Base-by-base conservation (phyloP, 1,140 invertebrate species). In the Cyclargus thomasi region DNA sequence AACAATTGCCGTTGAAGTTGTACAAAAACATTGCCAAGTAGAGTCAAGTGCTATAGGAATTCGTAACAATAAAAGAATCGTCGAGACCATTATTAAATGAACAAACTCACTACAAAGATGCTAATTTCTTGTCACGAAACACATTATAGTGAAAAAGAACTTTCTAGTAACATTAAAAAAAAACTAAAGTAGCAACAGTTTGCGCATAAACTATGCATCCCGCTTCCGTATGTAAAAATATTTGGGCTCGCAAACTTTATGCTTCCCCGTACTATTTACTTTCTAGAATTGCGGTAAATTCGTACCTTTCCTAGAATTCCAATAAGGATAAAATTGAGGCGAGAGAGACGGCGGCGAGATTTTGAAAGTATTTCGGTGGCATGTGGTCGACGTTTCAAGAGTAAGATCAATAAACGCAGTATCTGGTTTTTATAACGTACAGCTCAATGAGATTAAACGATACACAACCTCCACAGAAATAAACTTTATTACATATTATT, bases 301-400 rank as follows among this genome's bases (percentile, higher is more conserved):
- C 20, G 18, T 59, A 59, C 55, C 18, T 21, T 59, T 59, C 55
- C 55, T 59, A 59, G 55, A 59, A 59, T 59, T 59, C 17, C 18
- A 20, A 59, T 59, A 20, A 59, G 55, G 18, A 59, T 21, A 8
- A 59, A 59, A 59, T 59, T 59, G 18, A 11, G 20, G 18, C 20
- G 55, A 20, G 20, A 59, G 39, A 47, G 10, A 11, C 5, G 1
- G 53, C 53, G 53, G n/a, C n/a, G 20, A 11, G 17, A 59, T 59
- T 59, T 59, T 59, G 17, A 18, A 59, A 59, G 55, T 59, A 59
- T 59, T 59, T 21, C 55, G 55, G 55, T 59, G 55, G 55, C 17
- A 17, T 17, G 18, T 10, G 18, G 20, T 20, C 18, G 18, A 59
- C 6, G 8, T 21, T 59, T 55, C 53, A 59, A 59, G 55, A 59